phyloP scores from a whole-genome alignment of 2,797 vertebrate genomes.

The Trachurus trachurus region DNA sequence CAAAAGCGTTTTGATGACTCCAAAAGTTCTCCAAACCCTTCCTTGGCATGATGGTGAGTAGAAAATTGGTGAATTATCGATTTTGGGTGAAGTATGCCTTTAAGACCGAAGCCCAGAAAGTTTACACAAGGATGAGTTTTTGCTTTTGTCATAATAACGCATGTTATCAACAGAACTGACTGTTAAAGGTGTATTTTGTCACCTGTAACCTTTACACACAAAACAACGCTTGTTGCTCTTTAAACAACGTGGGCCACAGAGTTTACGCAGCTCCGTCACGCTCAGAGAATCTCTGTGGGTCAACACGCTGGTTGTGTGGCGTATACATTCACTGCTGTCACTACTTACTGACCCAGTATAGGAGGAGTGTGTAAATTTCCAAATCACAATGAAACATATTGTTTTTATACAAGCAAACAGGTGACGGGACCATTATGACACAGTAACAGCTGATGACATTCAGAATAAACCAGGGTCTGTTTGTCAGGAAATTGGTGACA shows the following conservation, averaged over 20 bases:
- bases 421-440: no score
- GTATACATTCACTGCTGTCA: not conserved
- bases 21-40: no score
- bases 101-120: not conserved
- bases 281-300: conserved; percentile 7
- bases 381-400: not conserved
- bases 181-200: not conserved
- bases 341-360: not conserved
- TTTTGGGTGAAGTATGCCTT: no score
- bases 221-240: conserved; percentile 5
- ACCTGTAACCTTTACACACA: conserved; percentile 1
- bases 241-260: not conserved
- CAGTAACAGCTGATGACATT: not conserved
- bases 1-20: no score
- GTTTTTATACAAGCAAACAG: not conserved
- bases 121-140: not conserved
- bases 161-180: not conserved
- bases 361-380: not conserved
- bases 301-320: conserved; percentile 23
- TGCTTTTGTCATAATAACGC: not conserved
- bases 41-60: no score
- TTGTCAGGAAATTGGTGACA: not conserved
- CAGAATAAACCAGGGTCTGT: not conserved
- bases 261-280: not conserved
- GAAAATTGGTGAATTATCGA: no score